A percentile compares a stretch with the other conserved stretches of the same genome.
Evolutionary conservation across 2,113 vertebrate species (phyloP).

Genomic region (Morone saxatilis): DNA sequence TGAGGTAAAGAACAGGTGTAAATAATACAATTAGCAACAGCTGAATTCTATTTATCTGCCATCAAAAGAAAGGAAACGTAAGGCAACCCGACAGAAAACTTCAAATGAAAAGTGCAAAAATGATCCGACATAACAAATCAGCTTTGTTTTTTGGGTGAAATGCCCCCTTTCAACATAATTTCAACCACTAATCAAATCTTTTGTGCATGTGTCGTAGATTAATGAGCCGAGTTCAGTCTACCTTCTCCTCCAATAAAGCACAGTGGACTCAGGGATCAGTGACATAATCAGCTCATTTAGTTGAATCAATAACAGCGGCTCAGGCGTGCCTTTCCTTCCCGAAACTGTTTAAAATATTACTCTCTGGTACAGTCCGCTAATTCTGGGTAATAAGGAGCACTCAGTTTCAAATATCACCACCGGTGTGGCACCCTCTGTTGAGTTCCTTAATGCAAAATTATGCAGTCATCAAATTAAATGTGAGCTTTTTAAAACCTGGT

Average conservation of each 20-base stretch:
- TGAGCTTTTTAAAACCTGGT: constrained; percentile 52
- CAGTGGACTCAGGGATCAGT: constrained; percentile 26
- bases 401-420: constrained; percentile 49
- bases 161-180: background rate
- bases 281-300: constrained; percentile 60
- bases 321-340: constrained; percentile 48
- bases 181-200: constrained; percentile 28
- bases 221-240: constrained; percentile 36
- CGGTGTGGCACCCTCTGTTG: constrained; percentile 36
- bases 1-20: background rate
- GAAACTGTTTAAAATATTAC: constrained; percentile 52
- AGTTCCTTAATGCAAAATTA: constrained; percentile 61
- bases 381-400: constrained; percentile 52
- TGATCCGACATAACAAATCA: too few relatives aligned
- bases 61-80: too few relatives aligned
- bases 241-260: constrained; percentile 30
- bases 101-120: too few relatives aligned
- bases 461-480: constrained; percentile 69
- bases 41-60: background rate
- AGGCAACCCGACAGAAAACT: too few relatives aligned
- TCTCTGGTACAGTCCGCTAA: constrained; percentile 46
- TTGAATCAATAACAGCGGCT: constrained; percentile 56
- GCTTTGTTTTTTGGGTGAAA: too few relatives aligned
- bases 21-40: background rate
- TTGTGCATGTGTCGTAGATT: constrained; percentile 19